Conservation (phyloP, 1,140 invertebrate species). For the Muscidifurax raptorellus region DNA sequence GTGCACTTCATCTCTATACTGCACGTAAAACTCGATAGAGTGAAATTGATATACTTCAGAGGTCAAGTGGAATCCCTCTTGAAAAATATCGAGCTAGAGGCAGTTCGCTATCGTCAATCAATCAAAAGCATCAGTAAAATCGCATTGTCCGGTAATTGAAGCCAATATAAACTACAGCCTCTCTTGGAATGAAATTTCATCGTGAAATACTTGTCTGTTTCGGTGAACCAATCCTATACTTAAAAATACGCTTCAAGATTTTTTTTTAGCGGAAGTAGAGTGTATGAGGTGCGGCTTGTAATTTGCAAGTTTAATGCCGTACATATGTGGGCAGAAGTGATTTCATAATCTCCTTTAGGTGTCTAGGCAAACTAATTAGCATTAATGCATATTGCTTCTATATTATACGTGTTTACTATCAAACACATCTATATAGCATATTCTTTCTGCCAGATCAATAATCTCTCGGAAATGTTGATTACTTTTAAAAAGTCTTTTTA, state of each 20-base stretch:
- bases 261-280: neutral
- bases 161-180: neutral
- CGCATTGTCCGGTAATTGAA: neutral
- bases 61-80: neutral
- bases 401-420: neutral
- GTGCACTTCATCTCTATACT: neutral
- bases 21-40: neutral
- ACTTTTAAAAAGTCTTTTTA: too few species aligned
- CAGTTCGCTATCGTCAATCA: neutral
- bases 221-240: neutral
- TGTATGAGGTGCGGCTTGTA: neutral
- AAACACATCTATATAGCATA: neutral
- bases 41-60: neutral
- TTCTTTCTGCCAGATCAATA: neutral
- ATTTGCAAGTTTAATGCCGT: constrained; percentile 31
- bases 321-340: neutral
- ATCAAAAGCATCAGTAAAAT: neutral
- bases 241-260: constrained; percentile 6
- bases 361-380: constrained; percentile 16
- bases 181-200: neutral
- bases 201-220: neutral
- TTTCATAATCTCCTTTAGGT: constrained; percentile 8
- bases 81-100: neutral
- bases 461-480: neutral
- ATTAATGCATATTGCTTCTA: constrained; percentile 9